Conservation (phyloP, 2,797 vertebrate species). For the Pristis pectinata region DNA sequence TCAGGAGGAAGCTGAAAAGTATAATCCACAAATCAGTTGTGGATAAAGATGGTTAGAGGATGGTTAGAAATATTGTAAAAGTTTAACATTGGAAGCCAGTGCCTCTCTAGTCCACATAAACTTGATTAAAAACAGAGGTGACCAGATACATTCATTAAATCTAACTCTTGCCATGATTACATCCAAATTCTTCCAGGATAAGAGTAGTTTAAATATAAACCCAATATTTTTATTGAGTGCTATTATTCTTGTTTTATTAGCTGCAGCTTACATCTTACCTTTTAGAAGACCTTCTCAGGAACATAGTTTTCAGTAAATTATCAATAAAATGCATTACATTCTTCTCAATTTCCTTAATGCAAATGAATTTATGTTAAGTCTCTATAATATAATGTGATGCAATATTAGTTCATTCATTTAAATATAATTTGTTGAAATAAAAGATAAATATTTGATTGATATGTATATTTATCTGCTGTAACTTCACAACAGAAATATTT, state of each 20-base stretch:
- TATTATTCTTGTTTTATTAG: not conserved
- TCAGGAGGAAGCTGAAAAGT: too few relatives aligned
- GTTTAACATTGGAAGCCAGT: not conserved
- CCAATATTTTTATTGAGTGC: not conserved
- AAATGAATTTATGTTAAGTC: not conserved
- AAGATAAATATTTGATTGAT: not conserved
- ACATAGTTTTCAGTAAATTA: not conserved
- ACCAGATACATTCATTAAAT: not conserved
- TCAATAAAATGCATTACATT: not conserved
- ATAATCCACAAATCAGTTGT: too few relatives aligned
- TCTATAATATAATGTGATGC: not conserved
- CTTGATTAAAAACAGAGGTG: not conserved
- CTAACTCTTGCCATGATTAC: not conserved
- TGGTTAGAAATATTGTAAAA: not conserved
- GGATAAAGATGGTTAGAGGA: too few relatives aligned
- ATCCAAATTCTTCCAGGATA: not conserved
- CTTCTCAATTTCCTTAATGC: not conserved
- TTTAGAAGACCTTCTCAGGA: not conserved
- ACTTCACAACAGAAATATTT: not conserved
- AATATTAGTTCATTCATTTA: not conserved
- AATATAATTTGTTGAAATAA: not conserved
- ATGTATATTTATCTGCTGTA: not conserved
- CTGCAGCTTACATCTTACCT: not conserved
- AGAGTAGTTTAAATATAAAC: not conserved
- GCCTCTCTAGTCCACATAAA: not conserved